Evolutionary conservation across 2,797 vertebrate genomes (phyloP), one percentile per base, ranked within the genome.

Genomic region (Hozukius guyotensis): DNA sequence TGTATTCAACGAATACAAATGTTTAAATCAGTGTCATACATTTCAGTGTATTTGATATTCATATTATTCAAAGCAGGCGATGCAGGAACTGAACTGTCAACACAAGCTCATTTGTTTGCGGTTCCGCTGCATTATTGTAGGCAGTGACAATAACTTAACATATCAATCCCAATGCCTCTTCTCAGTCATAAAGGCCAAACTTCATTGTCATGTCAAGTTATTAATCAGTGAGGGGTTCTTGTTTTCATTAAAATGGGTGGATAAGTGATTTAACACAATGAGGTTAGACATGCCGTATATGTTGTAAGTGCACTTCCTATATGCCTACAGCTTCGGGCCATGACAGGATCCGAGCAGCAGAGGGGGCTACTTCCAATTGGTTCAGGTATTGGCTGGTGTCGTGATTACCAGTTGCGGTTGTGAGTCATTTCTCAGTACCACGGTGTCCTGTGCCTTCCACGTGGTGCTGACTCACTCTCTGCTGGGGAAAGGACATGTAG

Each of bases 391-490:
- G 66, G 13, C 61, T 36, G 24, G 22, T 68, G 82, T 85, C 65
- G 36, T 81, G 85, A 83, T 79, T 18, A 68, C 42, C 56, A 60
- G 73, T 62, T 34, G 55, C 36, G 24, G 24, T 6, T 52, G 77
- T 87, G 92, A 93, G 83, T 94, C 92, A 94, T 84, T 86, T 78
- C 81, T 85, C 80, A 55, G 86, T 83, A 89, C 29, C 82, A 66
- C 1, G 9, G 83, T 80, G 92, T 92, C 89, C 89, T 88, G 83
- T 79, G 86, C 64, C 18, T 75, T 90, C 84, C 92, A 93, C 91
- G 90, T 90, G 92, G 70, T 85, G 89, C 84, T 93, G 93, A 94
- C 76, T 94, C 94, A 92, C 78, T 22, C 70, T 74, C 80, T 18
- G 13, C 22, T 24, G 60, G 56, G 70, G 68, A 80, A 63, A 87